These are phyloP conservation scores for Notospermus geniculatus DNA, from an alignment of 1,140 invertebrate genomes.

Conservation along the genomic window DNA sequence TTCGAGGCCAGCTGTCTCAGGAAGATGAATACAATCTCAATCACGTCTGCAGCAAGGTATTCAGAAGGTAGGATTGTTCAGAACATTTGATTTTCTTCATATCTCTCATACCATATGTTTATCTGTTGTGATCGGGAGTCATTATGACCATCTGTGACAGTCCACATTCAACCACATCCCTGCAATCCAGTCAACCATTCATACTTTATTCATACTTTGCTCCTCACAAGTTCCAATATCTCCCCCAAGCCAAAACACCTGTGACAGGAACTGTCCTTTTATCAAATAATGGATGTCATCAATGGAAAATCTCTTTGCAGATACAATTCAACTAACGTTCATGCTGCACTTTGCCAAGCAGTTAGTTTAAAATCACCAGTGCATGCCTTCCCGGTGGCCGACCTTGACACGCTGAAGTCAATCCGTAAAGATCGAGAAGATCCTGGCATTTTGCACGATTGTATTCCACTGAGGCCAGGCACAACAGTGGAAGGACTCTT, in stretches of 20 bases:
- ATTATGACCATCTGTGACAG: no score
- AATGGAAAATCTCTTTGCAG: no score
- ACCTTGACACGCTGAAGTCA: constrained; percentile 23
- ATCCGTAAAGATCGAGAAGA: constrained; percentile 13
- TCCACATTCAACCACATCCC: no score
- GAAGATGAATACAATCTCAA: not conserved
- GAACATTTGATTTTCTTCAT: not conserved
- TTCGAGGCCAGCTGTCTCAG: not conserved
- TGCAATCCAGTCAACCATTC: no score
- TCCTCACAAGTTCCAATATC: no score
- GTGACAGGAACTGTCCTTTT: no score
- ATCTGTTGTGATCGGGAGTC: no score
- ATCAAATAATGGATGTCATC: no score
- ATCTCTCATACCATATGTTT: no score
- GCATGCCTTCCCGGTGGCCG: constrained; percentile 26
- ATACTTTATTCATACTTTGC: no score
- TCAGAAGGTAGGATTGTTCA: constrained; percentile 17
- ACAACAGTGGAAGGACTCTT: constrained; percentile 27
- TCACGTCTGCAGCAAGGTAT: constrained; percentile 9
- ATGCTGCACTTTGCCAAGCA: constrained; percentile 22
- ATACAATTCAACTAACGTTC: constrained; percentile 25
- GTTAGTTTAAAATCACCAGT: constrained; percentile 24
- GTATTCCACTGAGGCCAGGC: constrained; percentile 25
- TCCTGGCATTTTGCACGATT: constrained; percentile 20
- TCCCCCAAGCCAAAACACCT: no score